Evolutionary conservation across 2,797 vertebrate genomes (phyloP).

Genomic region (Halcyon leucocephala): DNA sequence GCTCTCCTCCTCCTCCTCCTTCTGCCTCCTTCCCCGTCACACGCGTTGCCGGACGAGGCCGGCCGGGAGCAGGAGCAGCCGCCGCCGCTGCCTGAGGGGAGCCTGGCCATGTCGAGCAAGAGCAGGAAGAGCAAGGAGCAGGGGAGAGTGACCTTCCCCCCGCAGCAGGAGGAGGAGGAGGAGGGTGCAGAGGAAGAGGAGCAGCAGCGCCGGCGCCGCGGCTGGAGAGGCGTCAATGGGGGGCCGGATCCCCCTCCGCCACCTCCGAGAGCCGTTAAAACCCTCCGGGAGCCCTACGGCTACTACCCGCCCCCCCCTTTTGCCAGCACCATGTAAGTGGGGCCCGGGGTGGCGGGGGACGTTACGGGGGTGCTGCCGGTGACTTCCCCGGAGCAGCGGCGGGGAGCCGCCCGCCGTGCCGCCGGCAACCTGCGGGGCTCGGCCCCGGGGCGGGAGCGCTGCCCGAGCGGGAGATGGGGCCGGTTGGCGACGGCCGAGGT

Average conservation of each 20-base stretch:
- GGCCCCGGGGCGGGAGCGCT: neutral
- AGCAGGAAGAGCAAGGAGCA: conserved; percentile 72
- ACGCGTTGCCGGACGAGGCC: neutral
- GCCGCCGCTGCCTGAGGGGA: neutral
- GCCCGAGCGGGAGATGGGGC: neutral
- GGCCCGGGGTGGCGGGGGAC: neutral
- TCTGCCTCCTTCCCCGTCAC: neutral
- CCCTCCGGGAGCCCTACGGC: conserved; percentile 58
- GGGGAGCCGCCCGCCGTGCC: neutral
- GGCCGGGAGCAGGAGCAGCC: neutral
- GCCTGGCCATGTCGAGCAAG: conserved; percentile 75
- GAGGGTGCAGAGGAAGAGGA: conserved; percentile 59
- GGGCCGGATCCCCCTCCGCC: conserved; percentile 69
- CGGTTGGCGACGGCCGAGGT: rapidly evolving
- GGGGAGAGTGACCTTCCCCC: conserved; percentile 78
- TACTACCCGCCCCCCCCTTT: conserved; percentile 60
- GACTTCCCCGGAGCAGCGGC: neutral
- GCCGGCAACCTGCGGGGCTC: neutral
- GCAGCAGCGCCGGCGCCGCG: conserved; percentile 70
- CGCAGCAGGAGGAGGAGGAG: conserved; percentile 55
- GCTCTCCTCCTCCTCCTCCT: neutral
- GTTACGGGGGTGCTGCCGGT: neutral
- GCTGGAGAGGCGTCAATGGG: conserved; percentile 81
- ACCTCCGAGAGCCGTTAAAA: conserved; percentile 44
- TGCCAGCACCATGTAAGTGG: conserved; percentile 61